Evolutionary conservation across 2,113 vertebrate genomes (phyloP), one percentile per base, ranked within the genome.

Genomic region (Daphoenositta chrysoptera): DNA sequence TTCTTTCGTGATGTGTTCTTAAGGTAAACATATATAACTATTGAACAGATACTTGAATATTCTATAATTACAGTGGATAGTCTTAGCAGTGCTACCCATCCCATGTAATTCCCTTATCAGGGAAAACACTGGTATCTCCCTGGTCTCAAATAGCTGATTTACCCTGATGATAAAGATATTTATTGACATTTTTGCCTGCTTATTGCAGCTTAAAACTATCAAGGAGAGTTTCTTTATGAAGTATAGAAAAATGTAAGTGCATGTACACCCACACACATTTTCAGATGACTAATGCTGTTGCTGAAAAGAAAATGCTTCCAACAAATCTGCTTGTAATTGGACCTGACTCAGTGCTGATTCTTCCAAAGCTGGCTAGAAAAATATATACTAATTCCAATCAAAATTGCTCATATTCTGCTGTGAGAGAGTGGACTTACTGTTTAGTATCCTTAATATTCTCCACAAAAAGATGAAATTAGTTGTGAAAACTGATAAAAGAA

Each of bases 261-360:
- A 9, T 21, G 42, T 42, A 65, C 78, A 80, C 61, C 24, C 65
- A 57, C 27, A 22, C 13, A n/a, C 39, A 16, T 76, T 66, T 89
- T 78, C 68, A 89, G 44, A 78, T 56, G 5, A 80, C 15, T 90
- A 14, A 16, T 78, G 10, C 33, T 89, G 44, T 68, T 95, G 48
- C 56, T 78, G 73, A 79, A 79, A 89, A 63, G 65, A 70, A 96
- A 90, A 64, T 40, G 22, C 22, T 86, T 97, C 83, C 88, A 88
- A 51, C 30, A 82, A 83, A 80, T 83, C 35, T 85, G n/a, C 53
- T 69, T 91, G 40, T 50, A 88, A 37, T 68, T 90, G 82, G 71
- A 81, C 53, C 45, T 64, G 23, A 71, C 8, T 77, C 53, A 69
- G 11, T 75, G 53, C 50, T 77, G 70, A 54, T 73, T 83, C 42